Conservation (phyloP, 2,113 vertebrate species). For the Sander lucioperca region DNA sequence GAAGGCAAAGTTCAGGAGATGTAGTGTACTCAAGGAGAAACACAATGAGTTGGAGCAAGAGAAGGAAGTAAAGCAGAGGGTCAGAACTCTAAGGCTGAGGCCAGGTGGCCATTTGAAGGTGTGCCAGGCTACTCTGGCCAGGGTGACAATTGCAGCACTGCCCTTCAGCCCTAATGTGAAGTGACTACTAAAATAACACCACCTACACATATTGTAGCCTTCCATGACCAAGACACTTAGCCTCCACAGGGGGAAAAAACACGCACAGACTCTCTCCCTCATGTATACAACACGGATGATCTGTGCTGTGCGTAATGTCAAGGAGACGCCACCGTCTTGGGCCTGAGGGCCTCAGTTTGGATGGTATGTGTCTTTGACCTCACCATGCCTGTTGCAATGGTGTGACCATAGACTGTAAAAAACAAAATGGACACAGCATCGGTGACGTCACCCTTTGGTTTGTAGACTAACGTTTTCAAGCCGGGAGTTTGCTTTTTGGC, state of each 20-base stretch:
- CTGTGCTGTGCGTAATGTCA: constrained; percentile 21
- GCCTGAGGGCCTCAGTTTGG: constrained; percentile 30
- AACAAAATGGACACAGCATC: no score
- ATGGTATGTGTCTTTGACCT: constrained; percentile 49
- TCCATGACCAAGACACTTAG: constrained; percentile 26
- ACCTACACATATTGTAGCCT: constrained; percentile 46
- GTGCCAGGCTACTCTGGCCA: constrained; percentile 43
- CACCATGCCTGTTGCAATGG: constrained; percentile 15
- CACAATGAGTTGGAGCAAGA: constrained; percentile 1
- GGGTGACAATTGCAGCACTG: constrained; percentile 25
- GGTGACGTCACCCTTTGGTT: no score
- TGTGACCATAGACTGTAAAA: no score
- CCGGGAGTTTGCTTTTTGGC: no score
- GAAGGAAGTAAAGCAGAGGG: constrained; percentile 2
- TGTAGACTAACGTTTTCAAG: no score
- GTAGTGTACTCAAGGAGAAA: not conserved
- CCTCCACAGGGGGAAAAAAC: constrained; percentile 11
- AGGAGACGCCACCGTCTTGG: constrained; percentile 38
- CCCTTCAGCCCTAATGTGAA: constrained; percentile 56
- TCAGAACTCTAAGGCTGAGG: constrained; percentile 26
- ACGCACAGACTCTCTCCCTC: not conserved
- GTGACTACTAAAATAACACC: constrained; percentile 63
- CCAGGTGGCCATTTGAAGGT: constrained; percentile 38
- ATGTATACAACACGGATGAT: constrained; percentile 17
- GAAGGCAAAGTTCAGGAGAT: not conserved